Conservation (phyloP, 2,888 invertebrate species). For the Sussaba pulchella region DNA sequence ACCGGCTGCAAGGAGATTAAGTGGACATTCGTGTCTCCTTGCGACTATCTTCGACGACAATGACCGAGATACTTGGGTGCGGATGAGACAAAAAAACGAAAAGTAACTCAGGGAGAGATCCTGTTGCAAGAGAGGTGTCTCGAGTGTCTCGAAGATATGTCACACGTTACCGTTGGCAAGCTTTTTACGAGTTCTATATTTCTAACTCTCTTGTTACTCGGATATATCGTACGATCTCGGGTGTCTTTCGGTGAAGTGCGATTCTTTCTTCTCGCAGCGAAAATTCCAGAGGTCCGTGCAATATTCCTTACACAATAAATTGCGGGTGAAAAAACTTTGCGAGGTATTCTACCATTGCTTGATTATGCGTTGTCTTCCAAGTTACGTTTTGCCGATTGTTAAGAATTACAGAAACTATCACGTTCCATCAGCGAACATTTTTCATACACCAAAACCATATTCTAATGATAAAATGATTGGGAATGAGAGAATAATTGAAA, state of each 20-base stretch:
- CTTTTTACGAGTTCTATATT: conserved; percentile 39
- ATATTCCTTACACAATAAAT: not conserved
- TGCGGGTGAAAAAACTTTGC: not conserved
- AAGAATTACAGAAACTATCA: not conserved
- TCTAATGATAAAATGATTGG: too few relatives aligned
- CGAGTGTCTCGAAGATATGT: conserved; percentile 37
- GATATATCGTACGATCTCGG: conserved; percentile 31
- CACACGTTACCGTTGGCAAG: conserved; percentile 29
- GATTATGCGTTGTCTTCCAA: not conserved
- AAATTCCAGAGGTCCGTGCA: not conserved
- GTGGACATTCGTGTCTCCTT: conserved; percentile 39
- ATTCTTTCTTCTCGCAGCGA: not conserved
- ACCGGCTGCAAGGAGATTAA: conserved; percentile 17
- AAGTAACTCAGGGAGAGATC: conserved; percentile 38
- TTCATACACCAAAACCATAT: not conserved
- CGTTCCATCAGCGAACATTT: not conserved
- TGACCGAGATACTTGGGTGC: conserved; percentile 27
- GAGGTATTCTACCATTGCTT: not conserved
- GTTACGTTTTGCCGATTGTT: not conserved
- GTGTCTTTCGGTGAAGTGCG: conserved; percentile 26
- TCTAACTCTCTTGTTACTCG: conserved; percentile 39
- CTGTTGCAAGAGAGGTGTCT: conserved; percentile 32
- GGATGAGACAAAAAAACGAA: conserved; percentile 1
- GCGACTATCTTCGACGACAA: conserved; percentile 30
- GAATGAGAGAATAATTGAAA: too few relatives aligned